A percentile compares a stretch with the other conserved stretches of the same genome.
These are phyloP conservation scores for Campopleginae sp. DNA, from an alignment of 2,888 invertebrate genomes.

Conservation along the genomic window DNA sequence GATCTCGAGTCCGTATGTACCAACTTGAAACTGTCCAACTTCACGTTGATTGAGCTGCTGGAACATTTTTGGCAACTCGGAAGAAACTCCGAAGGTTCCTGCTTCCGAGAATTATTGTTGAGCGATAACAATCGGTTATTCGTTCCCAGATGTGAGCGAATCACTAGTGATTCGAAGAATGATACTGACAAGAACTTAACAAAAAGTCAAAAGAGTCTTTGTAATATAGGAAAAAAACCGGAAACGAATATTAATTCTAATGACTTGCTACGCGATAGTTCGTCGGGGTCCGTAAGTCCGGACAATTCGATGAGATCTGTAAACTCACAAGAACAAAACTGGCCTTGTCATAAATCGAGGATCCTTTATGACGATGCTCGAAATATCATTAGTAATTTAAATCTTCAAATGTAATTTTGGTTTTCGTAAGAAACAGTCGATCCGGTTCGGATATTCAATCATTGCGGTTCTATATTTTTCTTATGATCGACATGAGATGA, in stretches of 20 bases:
- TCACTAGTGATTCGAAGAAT: not conserved
- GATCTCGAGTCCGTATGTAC: not conserved
- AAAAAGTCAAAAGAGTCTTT: not conserved
- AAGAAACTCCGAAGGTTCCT: conserved; percentile 19
- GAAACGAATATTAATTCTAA: not conserved
- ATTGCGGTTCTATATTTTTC: not conserved
- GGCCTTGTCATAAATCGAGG: not conserved
- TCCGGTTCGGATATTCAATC: not conserved
- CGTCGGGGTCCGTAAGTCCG: conserved; percentile 17
- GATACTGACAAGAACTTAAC: not conserved
- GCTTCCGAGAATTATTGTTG: conserved; percentile 17
- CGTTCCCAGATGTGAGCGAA: conserved; percentile 26
- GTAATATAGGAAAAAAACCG: not conserved
- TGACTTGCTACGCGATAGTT: conserved; percentile 1
- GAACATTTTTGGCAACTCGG: conserved; percentile 39
- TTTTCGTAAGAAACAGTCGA: not conserved
- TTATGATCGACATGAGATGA: not conserved
- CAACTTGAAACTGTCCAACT: not conserved
- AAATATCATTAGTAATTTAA: conserved; percentile 57
- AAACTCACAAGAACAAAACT: not conserved
- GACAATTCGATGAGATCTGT: conserved; percentile 8
- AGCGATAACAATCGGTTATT: not conserved
- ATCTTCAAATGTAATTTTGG: conserved; percentile 22
- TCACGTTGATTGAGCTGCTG: conserved; percentile 37
- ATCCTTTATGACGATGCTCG: conserved; percentile 47